Base-by-base conservation (phyloP, 2,888 invertebrate genomes). In the Andrena praecox region DNA sequence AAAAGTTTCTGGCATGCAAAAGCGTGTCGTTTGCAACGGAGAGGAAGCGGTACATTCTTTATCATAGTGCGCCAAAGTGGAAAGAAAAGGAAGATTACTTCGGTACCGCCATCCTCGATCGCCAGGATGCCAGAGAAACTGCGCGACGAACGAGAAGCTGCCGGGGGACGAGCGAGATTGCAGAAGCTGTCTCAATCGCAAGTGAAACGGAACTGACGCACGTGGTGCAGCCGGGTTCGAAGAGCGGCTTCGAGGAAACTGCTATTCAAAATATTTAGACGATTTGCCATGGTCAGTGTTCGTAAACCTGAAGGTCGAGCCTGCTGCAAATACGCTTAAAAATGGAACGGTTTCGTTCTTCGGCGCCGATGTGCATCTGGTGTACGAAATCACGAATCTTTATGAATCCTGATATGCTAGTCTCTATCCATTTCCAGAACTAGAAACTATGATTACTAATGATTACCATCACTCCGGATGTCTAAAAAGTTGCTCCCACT, bases 241-340 rank as follows among this genome's bases (percentile, higher is more conserved):
- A 69, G 73, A 85, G 67, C 67, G 75, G 81, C 75, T 85, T 84
- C 84, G 76, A 86, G 77, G 87, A 90, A 89, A 81, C 81, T 76
- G 77, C 73, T 80, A 85, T 82, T 88, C 85, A 87, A 91, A 91
- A 92, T 91, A 91, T 91, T 91, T 91, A 89, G 85, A 89, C 86
- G 75, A 90, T 89, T 89, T 76, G 68, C 72, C 72, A 79, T 60
- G 56, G 63, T 63, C 67, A 48, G 56, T 56, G 31, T 48, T 35
- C 72, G 48, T 52, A 64, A 84, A 67, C 70, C 20, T n/a, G 29
- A 59, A 62, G 59, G 24, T 77, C 52, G 67, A 67, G 31, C 63
- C 29, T 35, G 2, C 48, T 29, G 63, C 27, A 48, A 50, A 35
- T 54, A 71, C 31, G 56, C 35, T 42, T 12, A 3, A 16, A 2